Conservation (phyloP, 1,140 invertebrate genomes). For the Drosophila erecta region DNA sequence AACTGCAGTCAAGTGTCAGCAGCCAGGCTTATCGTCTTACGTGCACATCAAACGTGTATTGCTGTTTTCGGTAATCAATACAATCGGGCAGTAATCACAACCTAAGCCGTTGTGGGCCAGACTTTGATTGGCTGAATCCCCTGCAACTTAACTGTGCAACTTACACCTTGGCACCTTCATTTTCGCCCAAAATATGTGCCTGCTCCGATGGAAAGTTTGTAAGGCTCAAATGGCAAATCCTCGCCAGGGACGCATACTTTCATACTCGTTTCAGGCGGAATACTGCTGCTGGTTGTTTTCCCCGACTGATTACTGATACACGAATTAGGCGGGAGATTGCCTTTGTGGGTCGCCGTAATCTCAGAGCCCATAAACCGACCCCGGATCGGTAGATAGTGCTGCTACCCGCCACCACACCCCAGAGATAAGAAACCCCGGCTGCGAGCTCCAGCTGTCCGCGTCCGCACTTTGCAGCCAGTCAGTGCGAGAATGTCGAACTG, state of each 20-base stretch:
- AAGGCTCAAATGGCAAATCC: no score
- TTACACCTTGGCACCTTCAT: not conserved
- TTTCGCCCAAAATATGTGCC: no score
- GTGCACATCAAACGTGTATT: not conserved
- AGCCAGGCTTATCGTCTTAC: no score
- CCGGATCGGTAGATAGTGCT: not conserved
- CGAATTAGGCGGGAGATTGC: not conserved
- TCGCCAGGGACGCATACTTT: no score
- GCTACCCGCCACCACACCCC: not conserved
- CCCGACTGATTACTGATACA: conserved; percentile 18
- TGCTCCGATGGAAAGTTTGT: no score
- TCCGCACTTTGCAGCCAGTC: conserved; percentile 16
- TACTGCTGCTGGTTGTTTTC: conserved; percentile 11
- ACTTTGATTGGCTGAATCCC: conserved; percentile 4
- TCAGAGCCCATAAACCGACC: conserved; percentile 46
- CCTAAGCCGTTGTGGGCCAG: conserved; percentile 1
- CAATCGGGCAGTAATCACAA: not conserved
- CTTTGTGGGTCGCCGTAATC: conserved; percentile 30
- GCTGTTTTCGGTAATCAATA: not conserved
- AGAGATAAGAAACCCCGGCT: not conserved
- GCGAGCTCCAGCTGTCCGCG: not conserved
- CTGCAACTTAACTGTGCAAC: no score
- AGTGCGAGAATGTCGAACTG: conserved; percentile 27
- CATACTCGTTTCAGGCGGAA: not conserved
- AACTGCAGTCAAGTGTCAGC: conserved; percentile 1